A percentile compares a stretch with the other conserved stretches of the same genome.
Conservation (phyloP, 2,888 invertebrate species). For the Macaria liturata region DNA sequence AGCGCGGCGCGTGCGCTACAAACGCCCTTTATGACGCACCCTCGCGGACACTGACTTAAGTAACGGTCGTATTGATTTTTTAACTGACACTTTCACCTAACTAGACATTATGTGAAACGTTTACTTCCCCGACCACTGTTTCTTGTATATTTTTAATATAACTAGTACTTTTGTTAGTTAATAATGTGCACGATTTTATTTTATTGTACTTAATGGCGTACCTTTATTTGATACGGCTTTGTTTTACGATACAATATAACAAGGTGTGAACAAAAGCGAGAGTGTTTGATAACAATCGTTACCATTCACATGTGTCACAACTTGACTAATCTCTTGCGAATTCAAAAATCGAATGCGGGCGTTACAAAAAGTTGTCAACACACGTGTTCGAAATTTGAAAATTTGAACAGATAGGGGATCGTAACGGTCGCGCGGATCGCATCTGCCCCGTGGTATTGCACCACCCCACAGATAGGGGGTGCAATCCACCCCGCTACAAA, state of each 20-base stretch:
- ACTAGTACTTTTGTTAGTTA: background rate
- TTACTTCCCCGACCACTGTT: background rate
- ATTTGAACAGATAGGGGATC: conserved; percentile 72
- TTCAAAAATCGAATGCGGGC: conserved; percentile 64
- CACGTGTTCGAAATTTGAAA: conserved; percentile 76
- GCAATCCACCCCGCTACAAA: conserved; percentile 33
- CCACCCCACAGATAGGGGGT: conserved; percentile 38
- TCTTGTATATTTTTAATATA: too few relatives aligned
- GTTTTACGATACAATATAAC: background rate
- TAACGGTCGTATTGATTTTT: conserved; percentile 82
- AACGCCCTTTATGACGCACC: conserved; percentile 68
- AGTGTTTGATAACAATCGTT: conserved; percentile 27
- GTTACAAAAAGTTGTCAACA: conserved; percentile 72
- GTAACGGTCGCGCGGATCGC: conserved; percentile 71
- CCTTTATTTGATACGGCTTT: background rate
- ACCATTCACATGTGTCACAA: conserved; percentile 28
- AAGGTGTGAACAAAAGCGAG: conserved; percentile 22
- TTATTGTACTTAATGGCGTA: too few relatives aligned
- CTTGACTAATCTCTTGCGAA: conserved; percentile 33
- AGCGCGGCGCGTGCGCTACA: conserved; percentile 64
- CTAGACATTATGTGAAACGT: conserved; percentile 12
- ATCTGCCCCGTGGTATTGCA: conserved; percentile 64
- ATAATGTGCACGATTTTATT: too few relatives aligned
- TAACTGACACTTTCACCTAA: conserved; percentile 68
- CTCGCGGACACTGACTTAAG: conserved; percentile 67